Conservation (phyloP, 2,888 invertebrate genomes). For the Synergus umbraculus region DNA sequence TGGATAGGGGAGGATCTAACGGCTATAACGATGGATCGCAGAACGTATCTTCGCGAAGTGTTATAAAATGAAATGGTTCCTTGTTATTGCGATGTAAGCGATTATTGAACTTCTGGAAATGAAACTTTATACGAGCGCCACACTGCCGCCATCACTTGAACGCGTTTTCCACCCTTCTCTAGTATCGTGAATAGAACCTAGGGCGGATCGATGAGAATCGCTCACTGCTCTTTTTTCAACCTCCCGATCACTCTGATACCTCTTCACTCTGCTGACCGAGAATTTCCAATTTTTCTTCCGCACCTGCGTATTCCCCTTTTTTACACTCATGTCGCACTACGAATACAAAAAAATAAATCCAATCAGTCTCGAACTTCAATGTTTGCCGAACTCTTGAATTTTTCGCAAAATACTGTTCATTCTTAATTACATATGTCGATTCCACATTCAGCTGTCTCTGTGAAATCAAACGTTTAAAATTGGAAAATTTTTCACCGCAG, state of each 20-base stretch:
- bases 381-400: constrained; percentile 19
- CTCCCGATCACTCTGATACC: constrained; percentile 10
- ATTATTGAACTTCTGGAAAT: constrained; percentile 64
- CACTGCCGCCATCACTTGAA: constrained; percentile 42
- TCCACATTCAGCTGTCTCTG: background rate
- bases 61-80: constrained; percentile 57
- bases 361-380: constrained; percentile 14
- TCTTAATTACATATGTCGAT: background rate
- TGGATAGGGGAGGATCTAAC: background rate
- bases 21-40: background rate
- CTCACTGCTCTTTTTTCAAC: constrained; percentile 4
- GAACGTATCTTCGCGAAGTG: constrained; percentile 1
- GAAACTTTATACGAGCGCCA: constrained; percentile 59
- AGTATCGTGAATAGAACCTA: constrained; percentile 19
- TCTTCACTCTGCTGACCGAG: constrained; percentile 28
- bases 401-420: constrained; percentile 3
- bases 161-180: constrained; percentile 4
- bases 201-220: constrained; percentile 17
- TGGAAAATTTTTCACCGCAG: background rate
- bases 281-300: constrained; percentile 26
- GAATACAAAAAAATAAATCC: constrained; percentile 11
- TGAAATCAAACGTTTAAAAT: background rate
- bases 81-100: constrained; percentile 63
- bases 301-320: constrained; percentile 8
- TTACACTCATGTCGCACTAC: background rate